Evolutionary conservation across 2,888 invertebrate species (phyloP).

Genomic region (Cepaea hortensis): DNA sequence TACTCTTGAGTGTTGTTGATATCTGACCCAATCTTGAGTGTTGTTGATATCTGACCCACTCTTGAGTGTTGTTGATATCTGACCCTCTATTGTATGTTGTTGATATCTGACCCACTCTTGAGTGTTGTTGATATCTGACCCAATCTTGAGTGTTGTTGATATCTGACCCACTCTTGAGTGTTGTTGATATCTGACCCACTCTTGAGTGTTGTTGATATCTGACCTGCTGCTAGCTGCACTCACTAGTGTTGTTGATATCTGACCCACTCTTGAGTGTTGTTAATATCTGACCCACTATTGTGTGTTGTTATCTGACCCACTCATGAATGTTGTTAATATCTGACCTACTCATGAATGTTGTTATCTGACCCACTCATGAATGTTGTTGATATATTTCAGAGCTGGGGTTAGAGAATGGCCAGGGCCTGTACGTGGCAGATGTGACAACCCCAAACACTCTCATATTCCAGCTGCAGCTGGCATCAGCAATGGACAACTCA

Average conservation of each 20-base stretch:
- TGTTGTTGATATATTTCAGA: slow-evolving; percentile 79
- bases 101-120: slow-evolving; percentile 27
- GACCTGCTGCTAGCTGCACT: no score
- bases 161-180: no score
- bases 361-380: background rate
- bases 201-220: no score
- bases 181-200: background rate
- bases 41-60: background rate
- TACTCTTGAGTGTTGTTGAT: no score
- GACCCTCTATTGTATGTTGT: background rate
- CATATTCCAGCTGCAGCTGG: slow-evolving; percentile 74
- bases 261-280: background rate
- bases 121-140: no score
- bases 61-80: background rate
- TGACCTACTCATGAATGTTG: background rate
- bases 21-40: no score
- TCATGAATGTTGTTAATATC: background rate
- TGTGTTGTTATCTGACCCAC: background rate
- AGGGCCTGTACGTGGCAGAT: slow-evolving; percentile 93
- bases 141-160: no score
- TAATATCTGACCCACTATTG: slow-evolving; percentile 28
- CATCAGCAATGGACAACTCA: slow-evolving; percentile 70
- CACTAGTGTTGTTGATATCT: background rate
- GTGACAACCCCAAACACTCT: slow-evolving; percentile 85
- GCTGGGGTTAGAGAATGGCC: slow-evolving; percentile 88